phyloP scores from a whole-genome alignment of 2,888 invertebrate genomes.

The Amiota communis region DNA sequence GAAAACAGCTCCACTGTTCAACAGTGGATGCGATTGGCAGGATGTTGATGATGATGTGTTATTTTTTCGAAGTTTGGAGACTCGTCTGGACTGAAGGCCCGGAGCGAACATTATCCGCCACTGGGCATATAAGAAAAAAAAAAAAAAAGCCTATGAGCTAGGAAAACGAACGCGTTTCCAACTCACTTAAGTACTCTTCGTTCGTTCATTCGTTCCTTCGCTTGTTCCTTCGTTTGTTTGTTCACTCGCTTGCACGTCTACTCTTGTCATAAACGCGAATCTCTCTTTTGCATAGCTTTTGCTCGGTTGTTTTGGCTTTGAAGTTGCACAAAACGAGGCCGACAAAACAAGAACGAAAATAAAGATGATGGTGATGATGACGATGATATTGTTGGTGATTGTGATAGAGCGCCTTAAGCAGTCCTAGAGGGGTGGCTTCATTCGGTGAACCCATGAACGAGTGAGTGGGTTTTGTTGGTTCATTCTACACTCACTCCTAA shows the following conservation, averaged over 20 bases:
- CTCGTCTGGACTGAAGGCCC: too few relatives aligned
- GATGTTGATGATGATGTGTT: too few relatives aligned
- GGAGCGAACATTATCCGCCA: neutral
- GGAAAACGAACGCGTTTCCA: neutral
- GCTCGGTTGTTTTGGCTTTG: neutral
- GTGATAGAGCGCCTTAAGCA: neutral
- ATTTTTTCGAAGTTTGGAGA: too few relatives aligned
- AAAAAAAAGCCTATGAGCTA: neutral
- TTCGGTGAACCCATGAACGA: neutral
- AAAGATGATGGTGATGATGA: neutral
- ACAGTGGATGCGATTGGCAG: too few relatives aligned
- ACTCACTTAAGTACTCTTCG: neutral
- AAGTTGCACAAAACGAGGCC: constrained; percentile 1
- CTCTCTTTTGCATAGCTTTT: neutral
- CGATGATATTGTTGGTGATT: constrained; percentile 4
- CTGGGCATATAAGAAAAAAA: neutral
- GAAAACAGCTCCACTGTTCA: too few relatives aligned
- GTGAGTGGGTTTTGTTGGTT: neutral
- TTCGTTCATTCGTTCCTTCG: neutral
- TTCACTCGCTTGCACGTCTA: constrained; percentile 2
- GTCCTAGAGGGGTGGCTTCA: too few relatives aligned
- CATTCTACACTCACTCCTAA: neutral
- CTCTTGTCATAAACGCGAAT: constrained; percentile 19
- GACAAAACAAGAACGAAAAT: neutral
- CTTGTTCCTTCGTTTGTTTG: neutral